Conservation (phyloP, 2,113 vertebrate genomes). For the Dromiciops gliroides region DNA sequence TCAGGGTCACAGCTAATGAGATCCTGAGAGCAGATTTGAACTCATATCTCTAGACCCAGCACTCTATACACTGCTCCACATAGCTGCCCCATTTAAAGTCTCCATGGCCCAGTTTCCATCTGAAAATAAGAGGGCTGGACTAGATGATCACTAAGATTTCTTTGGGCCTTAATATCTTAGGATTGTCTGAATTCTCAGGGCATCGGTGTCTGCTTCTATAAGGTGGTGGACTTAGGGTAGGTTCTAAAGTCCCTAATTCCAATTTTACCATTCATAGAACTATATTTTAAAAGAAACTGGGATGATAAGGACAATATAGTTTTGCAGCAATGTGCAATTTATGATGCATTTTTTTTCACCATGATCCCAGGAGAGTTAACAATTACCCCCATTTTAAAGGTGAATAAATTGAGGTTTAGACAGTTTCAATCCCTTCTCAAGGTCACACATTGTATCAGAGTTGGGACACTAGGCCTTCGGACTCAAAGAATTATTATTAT, state of each 20-base stretch:
- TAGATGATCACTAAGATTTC: not conserved
- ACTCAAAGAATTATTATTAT: too few relatives aligned
- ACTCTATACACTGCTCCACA: not conserved
- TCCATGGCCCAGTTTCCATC: not conserved
- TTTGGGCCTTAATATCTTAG: not conserved
- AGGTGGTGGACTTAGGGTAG: not conserved
- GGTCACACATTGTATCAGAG: not conserved
- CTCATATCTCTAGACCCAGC: not conserved
- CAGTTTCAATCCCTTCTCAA: not conserved
- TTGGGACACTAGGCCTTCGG: not conserved
- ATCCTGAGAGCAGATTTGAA: not conserved
- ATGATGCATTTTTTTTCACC: not conserved
- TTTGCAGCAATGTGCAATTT: not conserved
- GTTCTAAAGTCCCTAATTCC: not conserved
- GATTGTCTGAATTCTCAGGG: not conserved
- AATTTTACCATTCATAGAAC: not conserved
- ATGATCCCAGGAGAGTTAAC: not conserved
- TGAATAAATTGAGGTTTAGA: not conserved
- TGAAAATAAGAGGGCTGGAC: not conserved
- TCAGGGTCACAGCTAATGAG: not conserved
- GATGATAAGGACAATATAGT: not conserved
- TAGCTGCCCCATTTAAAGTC: not conserved
- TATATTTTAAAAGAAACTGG: not conserved
- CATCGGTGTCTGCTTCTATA: not conserved
- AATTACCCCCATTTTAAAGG: not conserved